phyloP scores from a whole-genome alignment of 2,113 vertebrate species.

The Percina caprodes region DNA sequence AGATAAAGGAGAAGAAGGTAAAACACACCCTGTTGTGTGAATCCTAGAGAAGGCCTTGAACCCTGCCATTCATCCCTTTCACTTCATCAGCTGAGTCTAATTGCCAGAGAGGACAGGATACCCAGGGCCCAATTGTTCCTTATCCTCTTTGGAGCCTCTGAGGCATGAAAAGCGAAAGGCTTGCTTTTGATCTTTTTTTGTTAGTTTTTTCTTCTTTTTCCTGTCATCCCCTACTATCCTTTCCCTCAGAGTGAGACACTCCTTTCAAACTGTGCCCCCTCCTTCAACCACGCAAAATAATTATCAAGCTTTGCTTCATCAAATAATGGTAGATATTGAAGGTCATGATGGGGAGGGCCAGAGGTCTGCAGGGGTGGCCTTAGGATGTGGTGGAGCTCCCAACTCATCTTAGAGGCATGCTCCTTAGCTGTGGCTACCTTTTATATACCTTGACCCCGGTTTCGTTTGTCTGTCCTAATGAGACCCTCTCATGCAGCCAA shows the following conservation, averaged over 20 bases:
- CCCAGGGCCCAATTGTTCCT: constrained; percentile 97
- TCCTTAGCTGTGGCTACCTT: constrained; percentile 92
- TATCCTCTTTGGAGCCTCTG: constrained; percentile 99
- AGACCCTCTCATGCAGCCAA: constrained; percentile 85
- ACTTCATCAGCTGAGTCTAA: constrained; percentile 99
- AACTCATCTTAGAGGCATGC: constrained; percentile 92
- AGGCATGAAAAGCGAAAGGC: constrained; percentile 99
- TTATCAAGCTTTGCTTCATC: constrained; percentile 98
- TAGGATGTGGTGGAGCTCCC: constrained; percentile 84
- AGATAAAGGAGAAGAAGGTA: constrained; percentile 82
- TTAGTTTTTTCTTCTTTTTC: constrained; percentile 81
- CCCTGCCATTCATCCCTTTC: constrained; percentile 99
- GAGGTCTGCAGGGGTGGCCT: constrained; percentile 89
- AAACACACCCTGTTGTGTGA: constrained; percentile 97
- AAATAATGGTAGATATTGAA: constrained; percentile 95
- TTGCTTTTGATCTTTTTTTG: constrained; percentile 95
- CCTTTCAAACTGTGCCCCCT: constrained; percentile 91
- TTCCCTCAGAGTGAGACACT: constrained; percentile 93
- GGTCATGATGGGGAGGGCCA: constrained; percentile 94
- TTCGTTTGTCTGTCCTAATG: constrained; percentile 97
- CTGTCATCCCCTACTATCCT: constrained; percentile 89
- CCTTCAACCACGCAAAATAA: constrained; percentile 97
- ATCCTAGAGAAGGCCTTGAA: constrained; percentile 98
- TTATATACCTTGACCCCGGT: constrained; percentile 99
- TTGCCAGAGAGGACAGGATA: constrained; percentile 99